Conservation (phyloP, 1,140 invertebrate genomes). For the Pachyrhynchus sulphureomaculatus region DNA sequence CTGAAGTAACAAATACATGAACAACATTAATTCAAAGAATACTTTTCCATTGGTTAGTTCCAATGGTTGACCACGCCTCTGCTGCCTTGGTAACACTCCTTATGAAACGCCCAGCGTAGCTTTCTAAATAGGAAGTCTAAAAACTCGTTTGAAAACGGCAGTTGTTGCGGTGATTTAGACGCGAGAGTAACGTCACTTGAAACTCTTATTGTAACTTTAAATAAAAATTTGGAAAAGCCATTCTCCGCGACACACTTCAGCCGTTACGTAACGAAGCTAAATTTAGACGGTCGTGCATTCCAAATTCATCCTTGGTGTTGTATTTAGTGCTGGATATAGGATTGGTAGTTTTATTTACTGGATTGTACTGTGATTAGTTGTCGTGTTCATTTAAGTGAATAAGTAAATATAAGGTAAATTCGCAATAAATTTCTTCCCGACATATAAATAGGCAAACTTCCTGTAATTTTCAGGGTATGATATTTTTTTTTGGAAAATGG, state of each 20-base stretch:
- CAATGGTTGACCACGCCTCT: slow-evolving; percentile 22
- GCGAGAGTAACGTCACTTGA: neutral
- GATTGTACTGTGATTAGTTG: neutral
- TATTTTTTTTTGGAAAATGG: too few relatives aligned
- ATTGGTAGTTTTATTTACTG: neutral
- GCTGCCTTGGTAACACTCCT: slow-evolving; percentile 31
- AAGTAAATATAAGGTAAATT: too few relatives aligned
- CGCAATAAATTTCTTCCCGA: too few relatives aligned
- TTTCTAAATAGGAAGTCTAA: slow-evolving; percentile 37
- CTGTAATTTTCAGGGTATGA: too few relatives aligned
- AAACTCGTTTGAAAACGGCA: slow-evolving; percentile 32
- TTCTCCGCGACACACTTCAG: neutral
- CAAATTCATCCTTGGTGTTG: slow-evolving; percentile 9
- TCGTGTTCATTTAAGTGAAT: too few relatives aligned
- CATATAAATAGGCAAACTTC: too few relatives aligned
- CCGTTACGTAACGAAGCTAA: slow-evolving; percentile 7
- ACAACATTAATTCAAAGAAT: slow-evolving; percentile 26
- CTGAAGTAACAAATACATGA: slow-evolving; percentile 22
- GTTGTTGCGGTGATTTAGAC: slow-evolving; percentile 16
- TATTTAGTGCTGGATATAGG: slow-evolving; percentile 4
- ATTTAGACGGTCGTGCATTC: neutral
- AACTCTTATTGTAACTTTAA: neutral
- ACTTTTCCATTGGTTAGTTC: slow-evolving; percentile 26
- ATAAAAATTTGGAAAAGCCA: neutral
- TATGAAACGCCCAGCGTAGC: slow-evolving; percentile 25